Evolutionary conservation across 1,140 invertebrate species (phyloP).

Genomic region (Caenorhabditis remanei): DNA sequence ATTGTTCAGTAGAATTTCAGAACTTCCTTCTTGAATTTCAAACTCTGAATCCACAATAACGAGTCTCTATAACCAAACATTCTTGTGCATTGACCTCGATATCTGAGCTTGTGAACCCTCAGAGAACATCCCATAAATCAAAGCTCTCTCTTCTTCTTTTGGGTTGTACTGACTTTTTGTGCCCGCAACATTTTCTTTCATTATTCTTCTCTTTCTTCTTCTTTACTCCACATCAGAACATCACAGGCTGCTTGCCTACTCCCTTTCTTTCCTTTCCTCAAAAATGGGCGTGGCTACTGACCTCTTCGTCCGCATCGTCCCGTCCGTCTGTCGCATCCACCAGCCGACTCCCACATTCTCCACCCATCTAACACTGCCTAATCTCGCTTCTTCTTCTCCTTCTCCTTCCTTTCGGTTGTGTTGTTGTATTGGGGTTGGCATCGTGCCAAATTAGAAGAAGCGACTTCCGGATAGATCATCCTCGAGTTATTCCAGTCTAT

Average conservation of each 20-base stretch:
- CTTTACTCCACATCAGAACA: conserved; percentile 7
- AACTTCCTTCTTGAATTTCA: too few species aligned
- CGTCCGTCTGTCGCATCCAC: conserved; percentile 51
- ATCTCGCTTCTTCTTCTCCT: conserved; percentile 45
- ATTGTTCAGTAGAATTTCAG: too few species aligned
- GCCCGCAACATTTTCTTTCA: conserved; percentile 27
- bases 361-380: conserved; percentile 23
- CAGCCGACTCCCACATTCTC: conserved; percentile 45
- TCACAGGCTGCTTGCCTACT: not conserved
- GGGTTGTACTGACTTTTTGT: conserved; percentile 23
- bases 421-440: conserved; percentile 30
- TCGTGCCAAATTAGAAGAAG: conserved; percentile 12
- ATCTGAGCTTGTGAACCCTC: not conserved
- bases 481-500: conserved; percentile 18
- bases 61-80: not conserved
- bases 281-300: conserved; percentile 46
- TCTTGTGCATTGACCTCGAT: not conserved
- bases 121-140: conserved; percentile 31
- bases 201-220: conserved; percentile 26
- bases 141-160: conserved; percentile 13
- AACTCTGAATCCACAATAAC: too few species aligned
- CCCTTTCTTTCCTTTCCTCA: not conserved
- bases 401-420: not conserved
- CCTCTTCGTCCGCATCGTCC: conserved; percentile 6
- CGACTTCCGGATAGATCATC: conserved; percentile 11